These are phyloP conservation scores for Callipepla squamata DNA, from an alignment of 2,113 vertebrate species.

Conservation along the genomic window DNA sequence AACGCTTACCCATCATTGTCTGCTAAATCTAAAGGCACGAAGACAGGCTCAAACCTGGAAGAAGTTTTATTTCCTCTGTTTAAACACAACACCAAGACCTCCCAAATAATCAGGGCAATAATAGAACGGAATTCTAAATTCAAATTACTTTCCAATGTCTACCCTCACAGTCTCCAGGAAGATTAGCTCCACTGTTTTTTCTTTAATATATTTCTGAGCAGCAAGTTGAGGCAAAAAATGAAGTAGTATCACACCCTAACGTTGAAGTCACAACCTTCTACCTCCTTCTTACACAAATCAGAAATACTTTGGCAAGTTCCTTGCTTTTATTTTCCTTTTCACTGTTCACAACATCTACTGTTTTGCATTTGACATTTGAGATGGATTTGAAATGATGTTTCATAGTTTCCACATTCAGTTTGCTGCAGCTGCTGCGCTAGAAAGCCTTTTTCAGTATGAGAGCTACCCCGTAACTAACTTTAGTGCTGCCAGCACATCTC, in stretches of 20 bases:
- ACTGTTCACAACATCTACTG: neutral
- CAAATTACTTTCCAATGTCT: neutral
- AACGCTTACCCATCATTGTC: neutral
- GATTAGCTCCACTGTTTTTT: neutral
- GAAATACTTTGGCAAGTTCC: neutral
- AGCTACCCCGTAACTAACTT: neutral
- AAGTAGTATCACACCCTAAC: accelerated
- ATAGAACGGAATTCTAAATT: neutral
- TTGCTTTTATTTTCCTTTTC: neutral
- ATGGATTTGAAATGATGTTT: neutral
- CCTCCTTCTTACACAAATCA: neutral
- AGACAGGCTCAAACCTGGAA: neutral
- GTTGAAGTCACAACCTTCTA: neutral
- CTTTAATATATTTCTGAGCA: neutral
- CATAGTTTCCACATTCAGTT: neutral
- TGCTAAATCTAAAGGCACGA: neutral
- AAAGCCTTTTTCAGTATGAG: neutral
- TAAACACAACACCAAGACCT: neutral
- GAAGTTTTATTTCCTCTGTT: neutral
- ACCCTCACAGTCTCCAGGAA: neutral
- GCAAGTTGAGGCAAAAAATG: neutral
- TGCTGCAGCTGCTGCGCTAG: neutral
- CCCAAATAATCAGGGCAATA: neutral
- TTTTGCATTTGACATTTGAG: neutral
- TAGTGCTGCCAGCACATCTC: neutral